These are phyloP conservation scores for Leptobrachium leishanense DNA, from an alignment of 2,113 vertebrate species.

Conservation along the genomic window DNA sequence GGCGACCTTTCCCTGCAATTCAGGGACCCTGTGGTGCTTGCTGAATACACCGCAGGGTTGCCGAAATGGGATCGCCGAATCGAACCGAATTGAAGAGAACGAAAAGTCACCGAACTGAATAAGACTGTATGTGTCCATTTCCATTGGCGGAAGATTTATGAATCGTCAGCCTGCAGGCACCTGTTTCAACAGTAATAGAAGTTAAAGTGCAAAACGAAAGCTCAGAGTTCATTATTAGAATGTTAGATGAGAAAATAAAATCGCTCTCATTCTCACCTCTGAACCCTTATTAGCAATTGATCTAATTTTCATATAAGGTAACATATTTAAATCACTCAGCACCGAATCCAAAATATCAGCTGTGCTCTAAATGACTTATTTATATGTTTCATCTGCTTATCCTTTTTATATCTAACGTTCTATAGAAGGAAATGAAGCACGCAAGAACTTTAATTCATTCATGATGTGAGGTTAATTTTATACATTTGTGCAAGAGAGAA, in stretches of 20 bases:
- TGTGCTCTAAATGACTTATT: slow-evolving; percentile 14
- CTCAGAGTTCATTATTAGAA: slow-evolving; percentile 41
- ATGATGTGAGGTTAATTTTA: not conserved
- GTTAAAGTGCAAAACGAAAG: slow-evolving; percentile 24
- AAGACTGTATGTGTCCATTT: not conserved
- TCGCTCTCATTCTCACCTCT: slow-evolving; percentile 40
- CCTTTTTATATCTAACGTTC: slow-evolving; percentile 44
- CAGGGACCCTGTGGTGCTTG: too few species aligned
- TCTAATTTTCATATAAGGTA: slow-evolving; percentile 39
- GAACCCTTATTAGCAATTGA: slow-evolving; percentile 40
- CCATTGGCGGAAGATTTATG: slow-evolving; percentile 32
- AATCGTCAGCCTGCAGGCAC: slow-evolving; percentile 25
- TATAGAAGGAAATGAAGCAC: slow-evolving; percentile 30
- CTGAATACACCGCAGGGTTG: too few species aligned
- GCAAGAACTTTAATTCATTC: not conserved
- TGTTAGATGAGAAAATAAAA: slow-evolving; percentile 39
- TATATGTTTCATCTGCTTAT: slow-evolving; percentile 42
- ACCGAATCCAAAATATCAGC: slow-evolving; percentile 42
- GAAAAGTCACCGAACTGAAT: too few species aligned
- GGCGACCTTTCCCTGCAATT: too few species aligned
- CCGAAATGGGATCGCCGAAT: too few species aligned
- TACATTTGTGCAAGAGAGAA: too few species aligned
- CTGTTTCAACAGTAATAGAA: slow-evolving; percentile 40
- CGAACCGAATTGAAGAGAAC: too few species aligned
- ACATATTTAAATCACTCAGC: slow-evolving; percentile 42